phyloP scores from a whole-genome alignment of 2,113 vertebrate genomes.

The Cynopterus brachyotis region DNA sequence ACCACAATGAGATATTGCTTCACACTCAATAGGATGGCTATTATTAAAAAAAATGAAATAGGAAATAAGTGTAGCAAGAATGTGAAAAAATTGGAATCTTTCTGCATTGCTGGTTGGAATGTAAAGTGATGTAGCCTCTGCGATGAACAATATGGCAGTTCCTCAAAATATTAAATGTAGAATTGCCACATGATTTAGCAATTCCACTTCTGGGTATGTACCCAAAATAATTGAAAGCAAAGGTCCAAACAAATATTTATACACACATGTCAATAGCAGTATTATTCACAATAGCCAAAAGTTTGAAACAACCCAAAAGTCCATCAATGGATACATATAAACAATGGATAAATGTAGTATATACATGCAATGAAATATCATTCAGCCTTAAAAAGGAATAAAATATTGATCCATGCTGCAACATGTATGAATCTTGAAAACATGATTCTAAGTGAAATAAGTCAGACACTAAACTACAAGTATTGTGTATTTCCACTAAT shows the following conservation, averaged over 20 bases:
- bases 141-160: not conserved
- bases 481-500: not conserved
- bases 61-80: not conserved
- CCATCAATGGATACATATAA: not conserved
- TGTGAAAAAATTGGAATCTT: not conserved
- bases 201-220: not conserved
- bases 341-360: not conserved
- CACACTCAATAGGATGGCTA: not conserved
- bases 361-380: not conserved
- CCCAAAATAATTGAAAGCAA: not conserved
- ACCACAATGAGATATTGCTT: not conserved
- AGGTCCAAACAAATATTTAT: not conserved
- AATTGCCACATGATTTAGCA: not conserved
- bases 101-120: not conserved
- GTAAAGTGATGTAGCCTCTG: not conserved
- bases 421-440: not conserved
- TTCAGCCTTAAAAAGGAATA: not conserved
- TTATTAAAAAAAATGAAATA: not conserved
- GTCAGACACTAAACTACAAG: not conserved
- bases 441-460: not conserved
- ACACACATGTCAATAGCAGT: not conserved
- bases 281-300: not conserved
- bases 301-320: not conserved
- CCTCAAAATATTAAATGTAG: not conserved
- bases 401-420: not conserved